Evolutionary conservation across 2,113 vertebrate genomes (phyloP).

Genomic region (Micronycteris hirsuta): DNA sequence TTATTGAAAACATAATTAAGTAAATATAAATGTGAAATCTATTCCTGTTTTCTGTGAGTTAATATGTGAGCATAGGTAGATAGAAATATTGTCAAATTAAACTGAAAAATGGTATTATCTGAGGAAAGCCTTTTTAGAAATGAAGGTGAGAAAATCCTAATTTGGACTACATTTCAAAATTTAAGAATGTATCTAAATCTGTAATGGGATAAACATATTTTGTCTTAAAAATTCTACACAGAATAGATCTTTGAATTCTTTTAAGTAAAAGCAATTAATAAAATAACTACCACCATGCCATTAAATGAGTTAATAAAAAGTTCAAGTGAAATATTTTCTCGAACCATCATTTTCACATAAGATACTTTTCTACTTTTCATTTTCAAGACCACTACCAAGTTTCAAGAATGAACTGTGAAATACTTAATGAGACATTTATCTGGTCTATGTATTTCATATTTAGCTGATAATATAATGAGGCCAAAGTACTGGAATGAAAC

Average conservation of each 20-base stretch:
- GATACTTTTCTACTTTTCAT: conserved; percentile 75
- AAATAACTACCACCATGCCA: neutral
- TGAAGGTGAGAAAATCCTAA: neutral
- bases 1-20: neutral
- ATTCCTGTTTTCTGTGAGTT: neutral
- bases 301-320: conserved; percentile 54
- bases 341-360: conserved; percentile 37
- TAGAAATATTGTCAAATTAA: conserved; percentile 27
- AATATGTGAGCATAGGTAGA: neutral
- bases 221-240: neutral
- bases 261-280: conserved; percentile 29
- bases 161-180: neutral
- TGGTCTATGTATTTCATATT: conserved; percentile 81
- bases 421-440: conserved; percentile 84
- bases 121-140: neutral
- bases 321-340: conserved; percentile 55
- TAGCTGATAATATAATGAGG: conserved; percentile 80
- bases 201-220: neutral
- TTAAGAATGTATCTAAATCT: neutral
- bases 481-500: conserved; percentile 77
- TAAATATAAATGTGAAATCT: neutral
- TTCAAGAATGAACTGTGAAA: conserved; percentile 74
- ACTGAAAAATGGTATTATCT: neutral
- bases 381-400: conserved; percentile 73
- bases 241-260: neutral